Evolutionary conservation across 2,113 vertebrate species (phyloP), one percentile per base, ranked within the genome.

Genomic region (Piaya cayana): DNA sequence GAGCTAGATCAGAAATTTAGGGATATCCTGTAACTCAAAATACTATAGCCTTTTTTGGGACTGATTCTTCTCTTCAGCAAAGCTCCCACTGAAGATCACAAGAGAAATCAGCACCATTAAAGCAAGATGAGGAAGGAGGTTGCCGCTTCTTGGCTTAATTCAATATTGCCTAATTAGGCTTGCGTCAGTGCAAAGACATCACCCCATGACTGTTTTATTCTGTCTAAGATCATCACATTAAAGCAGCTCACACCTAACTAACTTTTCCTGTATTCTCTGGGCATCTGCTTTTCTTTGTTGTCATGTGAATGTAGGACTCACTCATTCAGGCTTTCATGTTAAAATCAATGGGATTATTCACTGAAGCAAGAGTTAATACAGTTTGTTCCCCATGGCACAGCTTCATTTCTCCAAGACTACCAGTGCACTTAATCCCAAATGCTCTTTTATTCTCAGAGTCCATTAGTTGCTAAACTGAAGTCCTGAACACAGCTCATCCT

Each of bases 271-370:
- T 39, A 3, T 63, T 58, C 93, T 53, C 16, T 11, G 39, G 64
- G 39, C 78, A 53, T 76, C 53, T 90, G 34, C 71, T 49, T 71
- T 49, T n/a, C 90, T 76, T 88, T 74, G 49, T 47, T 55, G 34
- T 36, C 34, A 8, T 37, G 68, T 43, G 50, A 70, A 59, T 17
- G 42, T 59, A 58, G 59, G 36, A 52, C 29, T 89, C 79, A 65
- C 32, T 92, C 52, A 71, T 60, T 60, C 68, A 34, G 47, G 30
- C 67, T 82, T 32, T 58, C 59, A 19, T 49, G 27, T 26, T 47
- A 3, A 56, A 64, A 34, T 60, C 76, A 47, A 10, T 55, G 79
- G 71, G 59, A 50, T 76, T 90, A 32, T 77, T 82, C 75, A 70
- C 74, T 45, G 59, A 88, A 63, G 32, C 32, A 32, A 76, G 25